Evolutionary conservation across 2,888 invertebrate species (phyloP).

Genomic region (Agrochola lota): DNA sequence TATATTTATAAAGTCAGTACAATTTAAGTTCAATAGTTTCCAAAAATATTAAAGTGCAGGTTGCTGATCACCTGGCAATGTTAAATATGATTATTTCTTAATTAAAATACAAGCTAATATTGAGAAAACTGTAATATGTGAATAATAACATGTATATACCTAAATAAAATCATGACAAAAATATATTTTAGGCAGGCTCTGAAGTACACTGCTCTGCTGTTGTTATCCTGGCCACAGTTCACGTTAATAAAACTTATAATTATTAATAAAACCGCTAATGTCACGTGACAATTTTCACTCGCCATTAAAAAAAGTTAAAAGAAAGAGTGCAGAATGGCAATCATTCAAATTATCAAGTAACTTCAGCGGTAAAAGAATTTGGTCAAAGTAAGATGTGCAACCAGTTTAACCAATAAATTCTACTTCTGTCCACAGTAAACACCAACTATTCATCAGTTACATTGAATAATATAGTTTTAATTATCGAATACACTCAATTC

Average conservation of each 20-base stretch:
- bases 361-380: slow-evolving; percentile 83
- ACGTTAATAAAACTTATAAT: slow-evolving; percentile 87
- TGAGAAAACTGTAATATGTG: slow-evolving; percentile 91
- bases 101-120: slow-evolving; percentile 91
- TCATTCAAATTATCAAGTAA: slow-evolving; percentile 83
- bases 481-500: slow-evolving; percentile 80
- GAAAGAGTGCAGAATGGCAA: slow-evolving; percentile 79
- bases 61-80: slow-evolving; percentile 91
- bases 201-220: slow-evolving; percentile 89
- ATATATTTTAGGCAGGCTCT: slow-evolving; percentile 91
- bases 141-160: slow-evolving; percentile 91
- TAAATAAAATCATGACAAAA: slow-evolving; percentile 91
- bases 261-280: slow-evolving; percentile 84
- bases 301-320: slow-evolving; percentile 74
- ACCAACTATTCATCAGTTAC: slow-evolving; percentile 70
- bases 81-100: slow-evolving; percentile 91
- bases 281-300: slow-evolving; percentile 84
- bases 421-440: slow-evolving; percentile 80
- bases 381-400: slow-evolving; percentile 89
- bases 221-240: slow-evolving; percentile 90
- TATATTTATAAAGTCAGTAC: slow-evolving; percentile 92
- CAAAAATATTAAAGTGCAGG: slow-evolving; percentile 92
- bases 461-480: slow-evolving; percentile 72
- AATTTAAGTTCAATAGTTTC: slow-evolving; percentile 92
- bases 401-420: slow-evolving; percentile 80